Evolutionary conservation across 2,797 vertebrate genomes (phyloP).

Genomic region (Clangula hyemalis): DNA sequence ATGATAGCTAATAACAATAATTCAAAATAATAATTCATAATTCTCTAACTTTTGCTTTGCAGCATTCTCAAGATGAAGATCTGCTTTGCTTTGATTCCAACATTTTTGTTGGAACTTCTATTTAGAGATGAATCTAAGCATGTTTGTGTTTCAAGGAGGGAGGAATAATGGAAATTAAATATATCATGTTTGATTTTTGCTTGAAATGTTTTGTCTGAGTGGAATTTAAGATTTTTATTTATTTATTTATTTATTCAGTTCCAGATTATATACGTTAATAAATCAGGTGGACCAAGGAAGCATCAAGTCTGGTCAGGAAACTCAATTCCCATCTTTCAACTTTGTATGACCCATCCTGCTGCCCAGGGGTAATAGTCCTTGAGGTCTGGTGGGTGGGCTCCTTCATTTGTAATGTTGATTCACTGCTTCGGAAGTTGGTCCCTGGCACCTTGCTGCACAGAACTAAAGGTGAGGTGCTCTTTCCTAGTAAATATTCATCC

Average conservation of each 20-base stretch:
- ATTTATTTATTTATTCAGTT: not conserved
- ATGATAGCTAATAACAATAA: not conserved
- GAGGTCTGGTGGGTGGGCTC: not conserved
- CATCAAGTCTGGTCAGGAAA: not conserved
- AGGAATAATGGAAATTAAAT: not conserved
- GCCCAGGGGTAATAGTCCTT: not conserved
- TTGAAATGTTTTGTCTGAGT: not conserved
- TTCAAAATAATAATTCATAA: not conserved
- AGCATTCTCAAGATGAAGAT: not conserved
- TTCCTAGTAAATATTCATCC: not conserved
- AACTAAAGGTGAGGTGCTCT: not conserved
- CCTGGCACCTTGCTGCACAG: not conserved
- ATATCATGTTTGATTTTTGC: not conserved
- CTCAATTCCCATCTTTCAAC: not conserved
- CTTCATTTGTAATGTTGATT: not conserved
- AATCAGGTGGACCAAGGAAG: not conserved
- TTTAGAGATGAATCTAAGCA: not conserved
- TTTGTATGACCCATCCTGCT: not conserved
- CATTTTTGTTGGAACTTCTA: not conserved
- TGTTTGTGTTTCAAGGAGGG: not conserved
- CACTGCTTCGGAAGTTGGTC: not conserved
- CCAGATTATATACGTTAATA: not conserved
- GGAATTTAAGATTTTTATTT: not conserved
- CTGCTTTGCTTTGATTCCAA: conserved; percentile 27
- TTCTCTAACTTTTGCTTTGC: not conserved